Base-by-base conservation (phyloP, 2,888 invertebrate genomes). In the Synergus umbraculus region DNA sequence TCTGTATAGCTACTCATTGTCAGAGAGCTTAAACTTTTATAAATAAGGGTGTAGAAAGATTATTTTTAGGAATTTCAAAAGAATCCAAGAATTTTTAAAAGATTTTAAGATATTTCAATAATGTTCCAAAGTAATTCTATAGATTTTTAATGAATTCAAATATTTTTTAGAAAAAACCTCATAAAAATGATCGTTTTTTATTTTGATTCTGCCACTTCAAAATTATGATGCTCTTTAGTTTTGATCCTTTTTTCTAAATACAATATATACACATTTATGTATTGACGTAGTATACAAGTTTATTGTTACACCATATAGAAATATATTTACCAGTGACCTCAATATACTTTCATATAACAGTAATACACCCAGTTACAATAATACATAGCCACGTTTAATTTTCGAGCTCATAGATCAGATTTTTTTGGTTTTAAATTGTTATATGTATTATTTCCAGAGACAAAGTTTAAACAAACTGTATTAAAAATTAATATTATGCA, bases 281-380 rank as follows among this genome's bases (percentile, higher is more conserved):
- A 82, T 84, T 82, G 79, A 83, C 83, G 84, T 82, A 78, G 83
- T 82, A 66, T 82, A 78, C 78, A 82, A 67, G 79, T 81, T 83
- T 81, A 83, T 76, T 83, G 82, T 80, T 81, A 86, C 77, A 83
- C 78, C 80, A 82, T 79, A 85, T 85, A 84, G 78, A 85, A 86
- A 86, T 84, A 86, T 85, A 85, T 84, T 85, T 78, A 80, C 83
- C 85, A 83, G 82, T 81, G 82, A 84, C 79, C 65, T 84, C 80
- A 73, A 79, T 85, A 85, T 87, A 86, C 86, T 87, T 87, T 88
- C 86, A 83, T 85, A 77, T 84, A 83, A 78, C 79, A 83, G 81
- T 69, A 76, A 80, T 84, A 85, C 83, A 86, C 79, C 81, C 82
- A 85, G 73, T 78, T 77, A 76, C 78, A 78, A 49, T 63, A 79